Percentiles rank a stretch among this genome's conserved stretches.
Evolutionary conservation across 2,113 vertebrate genomes (phyloP).

Genomic region (Vulpes vulpes): DNA sequence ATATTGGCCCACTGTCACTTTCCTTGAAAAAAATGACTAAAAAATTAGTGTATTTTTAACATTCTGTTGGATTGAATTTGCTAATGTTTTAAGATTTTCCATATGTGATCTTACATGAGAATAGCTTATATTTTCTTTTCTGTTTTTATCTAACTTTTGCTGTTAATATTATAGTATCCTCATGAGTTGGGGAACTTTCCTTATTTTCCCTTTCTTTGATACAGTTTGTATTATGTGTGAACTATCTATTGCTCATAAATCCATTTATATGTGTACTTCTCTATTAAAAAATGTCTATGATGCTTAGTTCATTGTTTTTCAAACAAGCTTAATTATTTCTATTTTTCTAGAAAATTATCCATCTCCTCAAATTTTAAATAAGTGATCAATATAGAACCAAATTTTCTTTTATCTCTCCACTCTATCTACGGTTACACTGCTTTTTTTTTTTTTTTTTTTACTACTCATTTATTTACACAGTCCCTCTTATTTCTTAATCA

Average conservation of each 20-base stretch:
- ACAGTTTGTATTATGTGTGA: neutral
- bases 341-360: constrained; percentile 28
- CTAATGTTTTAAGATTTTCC: neutral
- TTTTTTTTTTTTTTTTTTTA: neutral
- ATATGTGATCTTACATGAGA: neutral
- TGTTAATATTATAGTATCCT: neutral
- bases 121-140: neutral
- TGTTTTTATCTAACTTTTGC: constrained; percentile 5
- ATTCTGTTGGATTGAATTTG: neutral
- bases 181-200: neutral
- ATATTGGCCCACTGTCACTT: neutral
- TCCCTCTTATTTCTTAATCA: neutral
- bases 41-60: neutral
- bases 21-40: neutral
- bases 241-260: neutral
- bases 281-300: neutral
- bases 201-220: neutral
- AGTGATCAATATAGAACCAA: neutral
- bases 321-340: neutral
- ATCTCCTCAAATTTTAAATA: constrained; percentile 45
- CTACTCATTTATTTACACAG: neutral
- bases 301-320: neutral
- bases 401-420: neutral
- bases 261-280: neutral
- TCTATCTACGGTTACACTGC: neutral